A percentile compares a stretch with the other conserved stretches of the same genome.
phyloP scores from a whole-genome alignment of 1,140 invertebrate genomes.

The Apis mellifera region Amel_HAv3.1 CM009945.2:6296001-6296500 shows the following conservation, averaged over 20 bases:
- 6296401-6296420: not conserved
- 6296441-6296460: constrained; percentile 8
- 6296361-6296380: not conserved
- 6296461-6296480: not conserved
- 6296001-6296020: constrained; percentile 47
- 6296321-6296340: constrained; percentile 47
- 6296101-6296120: constrained; percentile 70
- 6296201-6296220: constrained; percentile 75
- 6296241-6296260: constrained; percentile 59
- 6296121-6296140: constrained; percentile 73
- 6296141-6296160: constrained; percentile 79
- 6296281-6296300: constrained; percentile 52
- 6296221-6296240: constrained; percentile 64
- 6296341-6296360: constrained; percentile 45
- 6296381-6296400: not conserved
- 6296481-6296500: not conserved
- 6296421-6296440: not conserved
- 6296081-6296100: constrained; percentile 67
- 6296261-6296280: constrained; percentile 53
- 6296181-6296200: constrained; percentile 74
- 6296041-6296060: constrained; percentile 78
- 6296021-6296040: constrained; percentile 74
- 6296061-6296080: constrained; percentile 64
- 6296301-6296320: constrained; percentile 37
- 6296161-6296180: constrained; percentile 81